Percentiles rank a stretch among this genome's conserved stretches.
These are phyloP conservation scores for Tadarida brasiliensis DNA, from an alignment of 2,797 vertebrate species.

Conservation along the genomic window DNA sequence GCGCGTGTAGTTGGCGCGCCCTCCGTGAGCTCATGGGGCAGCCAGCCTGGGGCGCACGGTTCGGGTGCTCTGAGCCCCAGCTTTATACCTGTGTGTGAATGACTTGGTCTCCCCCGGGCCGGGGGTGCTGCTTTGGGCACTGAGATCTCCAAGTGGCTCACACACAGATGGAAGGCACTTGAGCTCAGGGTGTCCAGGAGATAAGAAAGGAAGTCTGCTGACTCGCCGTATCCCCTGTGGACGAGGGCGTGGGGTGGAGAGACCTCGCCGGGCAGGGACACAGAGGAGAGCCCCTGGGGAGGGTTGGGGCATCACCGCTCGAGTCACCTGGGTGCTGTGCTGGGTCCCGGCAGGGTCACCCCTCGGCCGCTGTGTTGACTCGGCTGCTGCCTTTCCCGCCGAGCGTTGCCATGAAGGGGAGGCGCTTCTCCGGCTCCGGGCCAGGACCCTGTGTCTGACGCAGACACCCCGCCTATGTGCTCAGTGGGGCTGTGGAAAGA, in stretches of 20 bases:
- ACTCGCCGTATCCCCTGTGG: background rate
- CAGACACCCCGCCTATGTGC: background rate
- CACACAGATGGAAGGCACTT: background rate
- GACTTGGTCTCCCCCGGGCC: background rate
- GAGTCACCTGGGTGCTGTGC: background rate
- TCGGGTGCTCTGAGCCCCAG: too few species aligned
- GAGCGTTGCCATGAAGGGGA: background rate
- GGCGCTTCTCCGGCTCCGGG: background rate
- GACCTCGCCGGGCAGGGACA: background rate
- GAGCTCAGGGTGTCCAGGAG: background rate
- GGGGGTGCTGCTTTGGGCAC: background rate
- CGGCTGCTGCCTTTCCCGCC: background rate
- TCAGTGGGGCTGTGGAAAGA: background rate
- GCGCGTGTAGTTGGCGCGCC: background rate
- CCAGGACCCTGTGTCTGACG: background rate
- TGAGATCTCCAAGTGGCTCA: background rate
- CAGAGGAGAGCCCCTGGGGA: too few species aligned
- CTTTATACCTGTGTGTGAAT: too few species aligned
- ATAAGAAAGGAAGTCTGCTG: background rate
- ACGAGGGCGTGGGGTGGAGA: background rate
- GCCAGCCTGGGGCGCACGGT: fast-evolving
- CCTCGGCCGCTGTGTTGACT: background rate
- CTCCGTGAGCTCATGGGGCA: background rate
- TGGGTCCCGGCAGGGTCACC: background rate
- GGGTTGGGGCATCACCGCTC: background rate